Evolutionary conservation across 2,113 vertebrate species (phyloP).

Genomic region (Ammodytes marinus): DNA sequence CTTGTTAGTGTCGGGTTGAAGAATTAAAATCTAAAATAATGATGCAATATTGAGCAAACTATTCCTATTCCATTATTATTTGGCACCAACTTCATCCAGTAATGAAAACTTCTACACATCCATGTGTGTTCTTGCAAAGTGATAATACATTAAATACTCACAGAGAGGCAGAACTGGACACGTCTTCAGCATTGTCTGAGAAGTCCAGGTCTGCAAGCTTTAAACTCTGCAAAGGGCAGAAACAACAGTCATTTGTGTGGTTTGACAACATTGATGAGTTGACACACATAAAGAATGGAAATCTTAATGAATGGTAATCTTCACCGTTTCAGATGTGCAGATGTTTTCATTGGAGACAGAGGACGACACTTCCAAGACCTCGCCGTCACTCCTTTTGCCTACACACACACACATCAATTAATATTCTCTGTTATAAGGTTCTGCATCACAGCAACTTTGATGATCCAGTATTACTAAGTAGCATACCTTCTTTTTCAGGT

Average conservation of each 20-base stretch:
- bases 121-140: background rate
- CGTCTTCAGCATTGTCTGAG: slow-evolving; percentile 30
- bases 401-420: slow-evolving; percentile 17
- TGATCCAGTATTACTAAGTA: background rate
- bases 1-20: background rate
- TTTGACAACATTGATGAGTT: background rate
- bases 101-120: background rate
- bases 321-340: slow-evolving; percentile 57
- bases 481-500: slow-evolving; percentile 72
- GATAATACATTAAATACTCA: slow-evolving; percentile 63
- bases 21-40: background rate
- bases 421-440: background rate
- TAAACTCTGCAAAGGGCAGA: slow-evolving; percentile 73
- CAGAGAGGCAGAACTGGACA: slow-evolving; percentile 47
- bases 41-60: background rate
- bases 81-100: background rate
- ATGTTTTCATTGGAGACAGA: slow-evolving; percentile 40
- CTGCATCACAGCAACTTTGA: background rate
- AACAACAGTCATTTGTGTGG: background rate
- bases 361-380: slow-evolving; percentile 31
- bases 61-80: background rate
- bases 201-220: slow-evolving; percentile 74
- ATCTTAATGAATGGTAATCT: background rate
- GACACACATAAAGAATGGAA: background rate
- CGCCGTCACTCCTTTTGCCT: slow-evolving; percentile 45